These are phyloP conservation scores for Tetrao urogallus DNA, from an alignment of 2,113 vertebrate species.

Conservation along the genomic window DNA sequence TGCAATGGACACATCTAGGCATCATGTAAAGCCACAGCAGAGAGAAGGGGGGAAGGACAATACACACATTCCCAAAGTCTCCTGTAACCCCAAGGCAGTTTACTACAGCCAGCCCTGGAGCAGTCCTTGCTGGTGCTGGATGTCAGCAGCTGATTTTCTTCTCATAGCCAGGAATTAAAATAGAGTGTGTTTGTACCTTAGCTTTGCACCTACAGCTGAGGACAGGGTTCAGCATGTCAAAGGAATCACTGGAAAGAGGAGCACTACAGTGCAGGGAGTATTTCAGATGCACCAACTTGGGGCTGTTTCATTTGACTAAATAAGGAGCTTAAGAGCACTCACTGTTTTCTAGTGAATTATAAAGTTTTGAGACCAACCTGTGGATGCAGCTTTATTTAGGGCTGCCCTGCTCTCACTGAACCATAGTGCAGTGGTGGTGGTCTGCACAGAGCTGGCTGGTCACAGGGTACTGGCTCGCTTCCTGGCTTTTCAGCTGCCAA, in stretches of 20 bases:
- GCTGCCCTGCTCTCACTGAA: background rate
- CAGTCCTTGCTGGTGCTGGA: background rate
- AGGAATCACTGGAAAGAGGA: background rate
- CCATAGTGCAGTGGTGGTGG: background rate
- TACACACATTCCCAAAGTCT: background rate
- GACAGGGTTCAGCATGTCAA: background rate
- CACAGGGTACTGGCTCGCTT: constrained; percentile 53
- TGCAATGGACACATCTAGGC: background rate
- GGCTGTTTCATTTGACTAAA: background rate
- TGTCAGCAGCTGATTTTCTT: background rate
- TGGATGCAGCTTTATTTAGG: background rate
- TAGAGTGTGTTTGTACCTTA: background rate
- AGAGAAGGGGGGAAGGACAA: background rate
- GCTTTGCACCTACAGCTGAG: background rate
- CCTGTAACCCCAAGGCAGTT: background rate
- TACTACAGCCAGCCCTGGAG: background rate
- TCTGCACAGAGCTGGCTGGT: background rate
- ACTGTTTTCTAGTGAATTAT: background rate
- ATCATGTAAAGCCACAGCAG: background rate
- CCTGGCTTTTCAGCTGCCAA: constrained; percentile 70
- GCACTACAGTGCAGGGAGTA: background rate
- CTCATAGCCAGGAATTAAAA: background rate
- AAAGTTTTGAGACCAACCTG: background rate
- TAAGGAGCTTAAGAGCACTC: background rate
- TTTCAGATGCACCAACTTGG: background rate